Evolutionary conservation across 2,113 vertebrate genomes (phyloP).

Genomic region (Pelecanoides urinatrix): DNA sequence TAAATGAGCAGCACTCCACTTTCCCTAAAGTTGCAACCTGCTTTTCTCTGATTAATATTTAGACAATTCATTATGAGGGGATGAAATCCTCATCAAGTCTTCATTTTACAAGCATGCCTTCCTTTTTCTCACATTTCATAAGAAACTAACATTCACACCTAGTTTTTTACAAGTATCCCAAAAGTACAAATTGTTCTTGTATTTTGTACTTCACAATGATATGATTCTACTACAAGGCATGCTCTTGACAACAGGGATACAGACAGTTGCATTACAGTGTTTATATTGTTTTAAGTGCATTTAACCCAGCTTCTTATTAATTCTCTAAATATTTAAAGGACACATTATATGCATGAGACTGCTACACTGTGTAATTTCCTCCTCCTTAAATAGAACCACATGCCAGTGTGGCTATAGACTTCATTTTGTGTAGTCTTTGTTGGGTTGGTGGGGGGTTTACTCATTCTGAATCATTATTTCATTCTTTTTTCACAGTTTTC

Average conservation of each 20-base stretch:
- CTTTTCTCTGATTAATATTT: background rate
- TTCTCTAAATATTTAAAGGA: background rate
- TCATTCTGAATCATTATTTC: background rate
- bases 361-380: background rate
- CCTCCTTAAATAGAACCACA: background rate
- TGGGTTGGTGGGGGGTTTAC: background rate
- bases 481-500: background rate
- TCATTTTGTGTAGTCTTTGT: background rate
- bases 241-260: background rate
- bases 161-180: background rate
- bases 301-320: background rate
- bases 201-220: background rate
- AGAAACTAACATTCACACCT: background rate
- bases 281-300: background rate
- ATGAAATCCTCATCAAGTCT: background rate
- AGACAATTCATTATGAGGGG: background rate
- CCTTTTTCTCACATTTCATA: background rate
- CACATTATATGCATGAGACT: background rate
- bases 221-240: background rate
- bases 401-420: background rate
- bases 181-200: background rate
- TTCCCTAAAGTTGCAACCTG: background rate
- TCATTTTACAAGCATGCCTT: background rate
- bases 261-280: background rate
- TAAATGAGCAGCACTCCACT: background rate